These are phyloP conservation scores for Coccyzus lansbergi DNA, from an alignment of 2,797 vertebrate species.

Conservation along the genomic window DNA sequence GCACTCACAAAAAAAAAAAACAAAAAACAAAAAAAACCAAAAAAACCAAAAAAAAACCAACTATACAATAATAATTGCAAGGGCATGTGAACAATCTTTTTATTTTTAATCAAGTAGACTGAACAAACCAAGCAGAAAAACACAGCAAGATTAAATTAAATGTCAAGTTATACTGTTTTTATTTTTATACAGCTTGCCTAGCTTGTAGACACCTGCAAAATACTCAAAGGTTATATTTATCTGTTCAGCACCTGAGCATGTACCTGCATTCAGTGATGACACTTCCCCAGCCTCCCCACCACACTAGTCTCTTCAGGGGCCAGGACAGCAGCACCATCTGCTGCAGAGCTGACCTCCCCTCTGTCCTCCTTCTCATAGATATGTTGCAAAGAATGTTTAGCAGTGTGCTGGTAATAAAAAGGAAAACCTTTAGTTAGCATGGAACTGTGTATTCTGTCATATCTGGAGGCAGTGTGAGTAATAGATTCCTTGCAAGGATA, in stretches of 20 bases:
- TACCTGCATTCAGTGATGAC: too few relatives aligned
- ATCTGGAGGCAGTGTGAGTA: too few relatives aligned
- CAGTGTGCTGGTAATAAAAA: neutral
- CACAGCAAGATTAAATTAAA: neutral
- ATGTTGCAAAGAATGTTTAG: fast-evolving
- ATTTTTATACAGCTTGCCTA: neutral
- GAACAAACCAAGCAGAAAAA: neutral
- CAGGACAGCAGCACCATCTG: fast-evolving
- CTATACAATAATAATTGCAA: neutral
- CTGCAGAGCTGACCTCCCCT: neutral
- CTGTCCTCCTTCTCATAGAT: neutral
- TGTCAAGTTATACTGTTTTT: fast-evolving
- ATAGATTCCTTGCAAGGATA: too few relatives aligned
- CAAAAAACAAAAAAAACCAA: too few relatives aligned
- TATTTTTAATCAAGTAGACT: neutral
- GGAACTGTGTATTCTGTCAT: neutral
- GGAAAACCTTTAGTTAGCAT: neutral
- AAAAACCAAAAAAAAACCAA: too few relatives aligned
- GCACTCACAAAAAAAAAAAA: neutral
- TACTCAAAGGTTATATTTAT: neutral
- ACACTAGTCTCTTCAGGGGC: neutral
- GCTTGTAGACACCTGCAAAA: neutral
- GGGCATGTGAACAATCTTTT: neutral
- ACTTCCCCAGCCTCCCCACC: neutral
- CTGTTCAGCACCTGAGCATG: neutral